Percentiles rank a stretch among this genome's conserved stretches.
phyloP scores from a whole-genome alignment of 2,797 vertebrate species.

The Vultur gryphus region DNA sequence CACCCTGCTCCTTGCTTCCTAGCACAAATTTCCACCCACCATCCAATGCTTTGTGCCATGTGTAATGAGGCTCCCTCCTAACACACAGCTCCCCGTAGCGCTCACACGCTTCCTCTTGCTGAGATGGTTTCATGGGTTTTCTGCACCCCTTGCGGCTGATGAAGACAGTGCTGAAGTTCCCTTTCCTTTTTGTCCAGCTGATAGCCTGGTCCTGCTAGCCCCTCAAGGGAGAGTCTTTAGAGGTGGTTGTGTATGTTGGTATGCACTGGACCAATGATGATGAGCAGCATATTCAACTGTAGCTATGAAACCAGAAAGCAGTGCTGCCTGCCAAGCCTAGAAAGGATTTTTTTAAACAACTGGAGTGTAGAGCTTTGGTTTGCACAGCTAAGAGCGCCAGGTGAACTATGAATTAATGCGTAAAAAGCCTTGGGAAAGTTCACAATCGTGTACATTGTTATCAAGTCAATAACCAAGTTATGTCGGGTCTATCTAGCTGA shows the following conservation, averaged over 20 bases:
- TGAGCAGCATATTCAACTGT: neutral
- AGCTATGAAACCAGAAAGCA: neutral
- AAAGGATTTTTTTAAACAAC: neutral
- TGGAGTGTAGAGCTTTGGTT: neutral
- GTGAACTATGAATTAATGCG: neutral
- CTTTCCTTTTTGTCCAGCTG: neutral
- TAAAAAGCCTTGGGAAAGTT: neutral
- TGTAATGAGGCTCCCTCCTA: neutral
- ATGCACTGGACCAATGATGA: too few species aligned
- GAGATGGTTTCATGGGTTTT: neutral
- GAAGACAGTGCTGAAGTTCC: neutral
- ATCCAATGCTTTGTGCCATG: neutral
- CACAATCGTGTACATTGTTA: accelerated
- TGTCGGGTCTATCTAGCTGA: neutral
- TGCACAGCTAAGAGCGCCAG: neutral
- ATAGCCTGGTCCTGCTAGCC: neutral
- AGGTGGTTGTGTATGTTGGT: too few species aligned
- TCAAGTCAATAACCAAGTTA: neutral
- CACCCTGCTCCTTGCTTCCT: neutral
- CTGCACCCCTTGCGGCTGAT: neutral
- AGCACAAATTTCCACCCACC: neutral
- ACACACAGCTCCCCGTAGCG: neutral
- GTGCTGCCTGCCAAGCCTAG: neutral
- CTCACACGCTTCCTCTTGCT: accelerated
- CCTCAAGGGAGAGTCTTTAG: neutral